Base-by-base conservation (phyloP, 2,888 invertebrate genomes). In the Elegia similella region DNA sequence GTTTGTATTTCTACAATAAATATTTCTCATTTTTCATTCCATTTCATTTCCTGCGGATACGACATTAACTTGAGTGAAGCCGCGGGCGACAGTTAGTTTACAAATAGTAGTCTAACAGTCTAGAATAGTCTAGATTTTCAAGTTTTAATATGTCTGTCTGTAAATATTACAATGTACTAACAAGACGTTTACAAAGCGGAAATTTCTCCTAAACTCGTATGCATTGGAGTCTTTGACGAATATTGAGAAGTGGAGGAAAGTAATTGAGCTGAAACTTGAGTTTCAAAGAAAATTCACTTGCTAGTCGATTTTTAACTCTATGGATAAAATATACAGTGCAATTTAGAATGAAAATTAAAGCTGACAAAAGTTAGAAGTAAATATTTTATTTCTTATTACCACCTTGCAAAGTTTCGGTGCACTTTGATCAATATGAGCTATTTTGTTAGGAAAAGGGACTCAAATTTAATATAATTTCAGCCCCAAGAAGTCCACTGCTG, bases 191-290 rank as follows among this genome's bases (percentile, higher is more conserved):
- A 46, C 42, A 59, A 62, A 29, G 64, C 60, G n/a, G 56, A 55
- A 62, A 59, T 65, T 59, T 47, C 43, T 56, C 73, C 76, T 75
- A 72, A 74, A 73, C 66, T 72, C 68, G 62, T 67, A 64, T 67
- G 67, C 65, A 67, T 67, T 70, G 68, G 70, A 63, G 60, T 68
- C 79, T 80, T 80, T 78, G 79, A 80, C 44, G 46, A 78, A 72
- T 69, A 67, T 68, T 59, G 69, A 44, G 54, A 34, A 43, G 44
- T 29, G 59, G 58, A 76, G 81, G 76, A 75, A 81, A 78, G 80
- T 80, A 83, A 83, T 82, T 81, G 80, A 79, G 76, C 74, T 62
- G 60, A 64, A 65, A 64, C 58, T 62, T 59, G 60, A 67, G 62
- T 66, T 68, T 72, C 73, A 70, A 75, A 75, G 73, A 56, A 60